Evolutionary conservation across 2,888 invertebrate genomes (phyloP), one percentile per base, ranked within the genome.

Genomic region (Andrena fulva): DNA sequence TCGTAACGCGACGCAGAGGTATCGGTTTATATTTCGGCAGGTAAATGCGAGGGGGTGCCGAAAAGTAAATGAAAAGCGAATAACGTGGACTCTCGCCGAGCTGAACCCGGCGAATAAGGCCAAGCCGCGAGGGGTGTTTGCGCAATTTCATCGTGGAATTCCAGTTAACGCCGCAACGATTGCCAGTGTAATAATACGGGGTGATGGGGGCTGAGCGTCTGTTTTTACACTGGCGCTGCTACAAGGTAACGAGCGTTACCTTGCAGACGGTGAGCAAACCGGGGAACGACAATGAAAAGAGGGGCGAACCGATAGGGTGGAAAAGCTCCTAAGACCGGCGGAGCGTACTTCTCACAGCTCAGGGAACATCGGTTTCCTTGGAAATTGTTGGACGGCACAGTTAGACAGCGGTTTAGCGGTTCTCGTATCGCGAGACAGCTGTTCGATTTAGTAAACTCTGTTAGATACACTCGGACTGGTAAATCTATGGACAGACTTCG

Each of bases 321-420:
- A 89, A 89, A 88, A 85, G 85, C 89, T 85, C 74, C 75, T 87
- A 80, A 85, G 78, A 82, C 80, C 87, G 88, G 54, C 82, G 82
- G 82, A 90, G 85, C 87, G 85, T 84, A 77, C 71, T 77, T 80
- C 79, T 87, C 67, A 89, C 87, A 83, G 82, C 76, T 86, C 74
- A 86, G 66, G 74, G 84, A 83, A 82, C 86, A 83, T 79, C 82
- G 80, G 70, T 73, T 77, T 81, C 79, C 81, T 86, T 85, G 69
- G 59, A 85, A 69, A 85, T 82, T 70, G 80, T 80, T 78, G 60
- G 67, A 52, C 71, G 66, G n/a, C 48, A 35, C 63, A 52, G 70
- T 76, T 69, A 68, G 67, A 59, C 59, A 42, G 67, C 74, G 56
- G 56, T 83, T 83, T 74, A 66, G 50, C 27, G 50, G 7, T 54